Evolutionary conservation across 2,888 invertebrate genomes (phyloP), one percentile per base, ranked within the genome.

Genomic region (Zele albiditarsus): DNA sequence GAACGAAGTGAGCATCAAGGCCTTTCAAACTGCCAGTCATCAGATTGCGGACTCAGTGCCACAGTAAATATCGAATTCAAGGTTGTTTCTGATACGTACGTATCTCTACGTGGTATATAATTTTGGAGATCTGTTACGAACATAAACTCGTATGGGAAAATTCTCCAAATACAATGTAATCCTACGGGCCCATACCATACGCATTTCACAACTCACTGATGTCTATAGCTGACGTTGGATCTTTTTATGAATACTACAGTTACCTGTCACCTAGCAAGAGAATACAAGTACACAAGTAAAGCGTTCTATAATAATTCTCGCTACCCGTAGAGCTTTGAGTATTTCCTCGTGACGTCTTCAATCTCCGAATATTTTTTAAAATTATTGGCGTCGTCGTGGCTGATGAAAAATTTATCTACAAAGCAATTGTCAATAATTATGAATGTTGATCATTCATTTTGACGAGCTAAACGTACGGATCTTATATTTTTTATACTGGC

Each of bases 1-100:
- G 90, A 93, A 94, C 84, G 93, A 93, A 88, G 89, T 92, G 80
- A 94, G 93, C 88, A 91, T 94, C 86, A 93, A 94, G 83, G 92
- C 92, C 80, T 93, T 92, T 86, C 92, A 92, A 86, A 92, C 92
- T 85, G 81, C 85, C 67, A 87, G 85, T 73, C 87, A 87, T 74
- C 82, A 87, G 79, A 85, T 87, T 20, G 80, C 86, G 73, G 88
- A 88, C 78, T 79, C 84, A 58, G 84, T 87, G 79, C 86, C 86
- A 69, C 86, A 87, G 84, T 87, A 87, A 80, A 73, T 58, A 67
- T 62, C 69, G 46, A 63, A 46, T 66, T 66, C n/a, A 71, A 42
- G 42, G 42, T 62, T 27, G 28, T 42, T n/a, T 68, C 23, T 23
- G 46, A 28, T 68, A 25, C 27, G 31, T 49, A 28, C 28, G 25